Evolutionary conservation across 2,888 invertebrate genomes (phyloP).

Genomic region (Tetanocera ferruginea): DNA sequence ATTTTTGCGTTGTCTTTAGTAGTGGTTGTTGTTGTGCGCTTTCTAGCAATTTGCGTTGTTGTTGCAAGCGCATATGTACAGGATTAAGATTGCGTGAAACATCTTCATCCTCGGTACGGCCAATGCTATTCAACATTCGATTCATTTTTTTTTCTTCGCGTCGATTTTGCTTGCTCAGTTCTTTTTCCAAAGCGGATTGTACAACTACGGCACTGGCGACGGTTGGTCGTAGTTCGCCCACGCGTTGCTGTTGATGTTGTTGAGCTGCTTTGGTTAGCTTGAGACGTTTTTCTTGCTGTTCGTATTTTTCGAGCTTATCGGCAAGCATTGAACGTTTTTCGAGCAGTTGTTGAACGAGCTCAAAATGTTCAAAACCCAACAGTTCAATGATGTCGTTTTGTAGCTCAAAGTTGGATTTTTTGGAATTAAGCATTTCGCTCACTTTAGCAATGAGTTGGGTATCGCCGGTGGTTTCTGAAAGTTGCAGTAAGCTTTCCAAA

Average conservation of each 20-base stretch:
- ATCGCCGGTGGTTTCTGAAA: conserved; percentile 59
- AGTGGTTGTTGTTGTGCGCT: conserved; percentile 64
- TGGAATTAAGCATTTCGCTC: conserved; percentile 74
- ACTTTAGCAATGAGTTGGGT: conserved; percentile 55
- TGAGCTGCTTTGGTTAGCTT: conserved; percentile 52
- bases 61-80: conserved; percentile 64
- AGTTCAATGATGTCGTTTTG: conserved; percentile 90
- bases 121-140: conserved; percentile 59
- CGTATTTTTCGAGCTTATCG: conserved; percentile 62
- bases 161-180: conserved; percentile 80
- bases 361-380: conserved; percentile 85
- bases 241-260: conserved; percentile 49
- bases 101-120: conserved; percentile 52
- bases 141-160: conserved; percentile 86
- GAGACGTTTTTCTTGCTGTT: conserved; percentile 59
- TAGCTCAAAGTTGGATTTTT: conserved; percentile 77
- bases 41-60: conserved; percentile 64
- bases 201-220: conserved; percentile 87
- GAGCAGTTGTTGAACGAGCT: conserved; percentile 79
- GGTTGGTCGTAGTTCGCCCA: conserved; percentile 71
- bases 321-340: conserved; percentile 75
- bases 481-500: conserved; percentile 54
- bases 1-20: conserved; percentile 55
- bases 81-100: conserved; percentile 70
- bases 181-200: conserved; percentile 86